Percentiles rank a stretch among this genome's conserved stretches.
These are phyloP conservation scores for Drosophila limbata DNA, from an alignment of 2,888 invertebrate genomes.

Conservation along the genomic window DNA sequence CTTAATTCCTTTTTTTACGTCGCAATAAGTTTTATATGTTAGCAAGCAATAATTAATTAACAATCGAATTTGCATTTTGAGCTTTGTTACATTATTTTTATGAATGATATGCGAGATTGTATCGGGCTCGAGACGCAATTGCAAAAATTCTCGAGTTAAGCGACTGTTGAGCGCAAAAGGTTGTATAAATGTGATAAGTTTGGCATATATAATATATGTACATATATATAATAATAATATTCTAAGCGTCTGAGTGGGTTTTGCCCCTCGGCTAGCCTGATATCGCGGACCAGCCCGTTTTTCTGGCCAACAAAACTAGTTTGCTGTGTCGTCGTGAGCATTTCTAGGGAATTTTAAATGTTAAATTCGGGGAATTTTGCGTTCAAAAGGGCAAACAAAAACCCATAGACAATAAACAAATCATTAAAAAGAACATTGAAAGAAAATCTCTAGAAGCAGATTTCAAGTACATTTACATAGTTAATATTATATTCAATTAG, in stretches of 20 bases:
- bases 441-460: background rate
- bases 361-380: constrained; percentile 12
- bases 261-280: constrained; percentile 6
- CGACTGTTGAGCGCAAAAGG: background rate
- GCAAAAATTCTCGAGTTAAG: background rate
- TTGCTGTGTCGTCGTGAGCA: constrained; percentile 3
- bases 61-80: constrained; percentile 10
- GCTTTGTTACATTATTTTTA: background rate
- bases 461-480: constrained; percentile 14
- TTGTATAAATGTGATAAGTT: constrained; percentile 9
- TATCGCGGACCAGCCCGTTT: background rate
- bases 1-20: background rate
- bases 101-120: background rate
- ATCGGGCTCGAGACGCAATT: constrained; percentile 1
- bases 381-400: constrained; percentile 7
- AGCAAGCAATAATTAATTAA: constrained; percentile 7
- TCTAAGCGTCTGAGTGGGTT: constrained; percentile 17
- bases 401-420: constrained; percentile 9
- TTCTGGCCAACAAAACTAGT: constrained; percentile 9
- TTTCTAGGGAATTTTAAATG: constrained; percentile 16
- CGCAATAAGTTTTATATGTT: constrained; percentile 4
- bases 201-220: background rate
- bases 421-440: constrained; percentile 7
- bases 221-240: constrained; percentile 6
- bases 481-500: constrained; percentile 6